Conservation (phyloP, 2,797 vertebrate species). For the Coccyzus lansbergi region DNA sequence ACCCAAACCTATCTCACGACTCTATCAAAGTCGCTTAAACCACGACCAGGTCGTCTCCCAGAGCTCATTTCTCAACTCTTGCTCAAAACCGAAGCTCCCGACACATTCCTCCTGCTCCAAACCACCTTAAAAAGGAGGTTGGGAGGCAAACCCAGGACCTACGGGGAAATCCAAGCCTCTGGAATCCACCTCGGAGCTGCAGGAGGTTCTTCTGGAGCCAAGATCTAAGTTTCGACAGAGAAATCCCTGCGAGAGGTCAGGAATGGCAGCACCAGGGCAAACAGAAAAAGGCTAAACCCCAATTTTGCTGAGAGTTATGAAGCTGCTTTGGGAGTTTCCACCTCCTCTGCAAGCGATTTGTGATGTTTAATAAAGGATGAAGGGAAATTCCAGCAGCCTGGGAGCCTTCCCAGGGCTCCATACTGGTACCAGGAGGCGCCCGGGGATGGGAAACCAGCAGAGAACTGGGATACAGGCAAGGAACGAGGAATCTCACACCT, state of each 20-base stretch:
- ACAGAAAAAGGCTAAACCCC: background rate
- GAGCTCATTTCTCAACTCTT: background rate
- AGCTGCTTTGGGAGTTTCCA: background rate
- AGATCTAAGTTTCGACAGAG: too few species aligned
- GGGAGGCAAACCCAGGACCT: background rate
- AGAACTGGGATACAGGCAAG: background rate
- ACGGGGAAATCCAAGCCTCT: background rate
- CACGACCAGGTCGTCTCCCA: accelerated
- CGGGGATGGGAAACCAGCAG: too few species aligned
- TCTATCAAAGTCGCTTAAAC: too few species aligned
- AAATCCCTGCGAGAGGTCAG: too few species aligned
- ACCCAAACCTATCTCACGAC: too few species aligned
- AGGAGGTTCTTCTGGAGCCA: too few species aligned
- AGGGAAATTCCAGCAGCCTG: too few species aligned
- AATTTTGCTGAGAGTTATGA: background rate
- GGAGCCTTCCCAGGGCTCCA: background rate
- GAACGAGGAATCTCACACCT: background rate
- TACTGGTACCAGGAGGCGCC: too few species aligned
- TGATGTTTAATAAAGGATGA: background rate
- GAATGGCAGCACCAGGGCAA: too few species aligned
- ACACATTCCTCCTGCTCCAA: background rate
- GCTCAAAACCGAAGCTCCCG: accelerated
- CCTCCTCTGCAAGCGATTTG: background rate
- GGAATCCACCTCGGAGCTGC: too few species aligned
- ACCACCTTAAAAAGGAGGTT: accelerated